These are phyloP conservation scores for Aphyosemion australe DNA, from an alignment of 2,113 vertebrate species.

Conservation along the genomic window DNA sequence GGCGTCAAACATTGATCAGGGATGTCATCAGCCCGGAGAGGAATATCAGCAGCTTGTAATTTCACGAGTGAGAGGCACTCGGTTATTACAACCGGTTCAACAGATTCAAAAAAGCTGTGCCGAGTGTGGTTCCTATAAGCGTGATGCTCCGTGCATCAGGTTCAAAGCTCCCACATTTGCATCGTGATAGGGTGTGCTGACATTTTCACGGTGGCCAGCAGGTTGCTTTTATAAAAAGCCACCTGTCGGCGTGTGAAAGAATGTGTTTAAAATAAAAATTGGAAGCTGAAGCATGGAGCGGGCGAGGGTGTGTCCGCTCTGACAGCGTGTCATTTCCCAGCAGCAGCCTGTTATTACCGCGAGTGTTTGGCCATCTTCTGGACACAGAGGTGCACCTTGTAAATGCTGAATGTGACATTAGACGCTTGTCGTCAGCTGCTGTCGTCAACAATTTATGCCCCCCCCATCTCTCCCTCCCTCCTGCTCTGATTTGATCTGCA, in stretches of 20 bases:
- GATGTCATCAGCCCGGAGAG: slow-evolving; percentile 22
- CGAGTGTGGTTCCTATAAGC: not conserved
- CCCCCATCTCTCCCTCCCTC: not conserved
- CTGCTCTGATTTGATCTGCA: slow-evolving; percentile 42
- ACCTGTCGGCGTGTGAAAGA: slow-evolving; percentile 35
- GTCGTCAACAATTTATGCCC: slow-evolving; percentile 67
- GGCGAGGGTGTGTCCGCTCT: slow-evolving; percentile 37
- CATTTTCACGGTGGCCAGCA: slow-evolving; percentile 26
- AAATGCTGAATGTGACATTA: slow-evolving; percentile 72
- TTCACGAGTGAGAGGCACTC: slow-evolving; percentile 27
- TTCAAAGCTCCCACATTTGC: slow-evolving; percentile 29
- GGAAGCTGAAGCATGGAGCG: slow-evolving; percentile 40
- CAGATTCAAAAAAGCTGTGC: slow-evolving; percentile 11
- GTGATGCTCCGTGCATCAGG: slow-evolving; percentile 6
- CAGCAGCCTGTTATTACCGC: slow-evolving; percentile 42
- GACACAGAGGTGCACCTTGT: slow-evolving; percentile 51
- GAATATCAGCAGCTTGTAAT: slow-evolving; percentile 19
- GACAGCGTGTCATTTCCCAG: slow-evolving; percentile 55
- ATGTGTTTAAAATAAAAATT: slow-evolving; percentile 38
- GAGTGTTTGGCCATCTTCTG: slow-evolving; percentile 30
- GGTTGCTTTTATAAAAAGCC: slow-evolving; percentile 30
- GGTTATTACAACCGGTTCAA: slow-evolving; percentile 25
- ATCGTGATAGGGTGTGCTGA: slow-evolving; percentile 22
- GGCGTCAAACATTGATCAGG: slow-evolving; percentile 31
- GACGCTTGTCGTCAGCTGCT: slow-evolving; percentile 57